phyloP scores from a whole-genome alignment of 2,797 vertebrate genomes.

The Mallotus villosus region DNA sequence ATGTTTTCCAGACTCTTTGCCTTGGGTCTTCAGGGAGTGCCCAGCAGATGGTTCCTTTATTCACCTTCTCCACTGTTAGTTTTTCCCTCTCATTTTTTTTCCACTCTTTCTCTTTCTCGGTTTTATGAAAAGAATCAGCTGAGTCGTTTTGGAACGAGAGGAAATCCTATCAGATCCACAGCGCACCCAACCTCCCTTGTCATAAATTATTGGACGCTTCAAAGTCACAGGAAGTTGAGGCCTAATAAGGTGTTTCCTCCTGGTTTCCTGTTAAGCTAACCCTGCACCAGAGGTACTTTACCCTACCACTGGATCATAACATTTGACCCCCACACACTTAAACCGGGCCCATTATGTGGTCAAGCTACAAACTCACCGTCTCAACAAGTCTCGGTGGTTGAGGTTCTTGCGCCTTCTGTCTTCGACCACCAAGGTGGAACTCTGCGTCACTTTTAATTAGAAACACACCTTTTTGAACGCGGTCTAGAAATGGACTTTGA shows the following conservation, averaged over 20 bases:
- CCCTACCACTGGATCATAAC: constrained; percentile 48
- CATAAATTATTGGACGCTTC: constrained; percentile 76
- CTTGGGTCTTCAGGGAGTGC: constrained; percentile 66
- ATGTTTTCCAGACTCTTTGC: constrained; percentile 86
- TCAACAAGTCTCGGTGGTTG: neutral
- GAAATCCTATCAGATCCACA: constrained; percentile 81
- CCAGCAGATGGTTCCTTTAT: constrained; percentile 78
- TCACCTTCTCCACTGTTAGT: constrained; percentile 68
- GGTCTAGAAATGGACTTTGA: neutral
- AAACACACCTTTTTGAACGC: neutral
- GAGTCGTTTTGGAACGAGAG: constrained; percentile 58
- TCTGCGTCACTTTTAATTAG: neutral
- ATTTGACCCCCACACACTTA: constrained; percentile 46
- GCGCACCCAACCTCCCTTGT: constrained; percentile 65
- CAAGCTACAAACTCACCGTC: constrained; percentile 43
- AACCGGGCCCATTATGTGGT: constrained; percentile 46
- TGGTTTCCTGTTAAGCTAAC: constrained; percentile 74
- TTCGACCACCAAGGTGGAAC: neutral
- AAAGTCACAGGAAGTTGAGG: constrained; percentile 77
- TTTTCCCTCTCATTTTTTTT: constrained; percentile 31
- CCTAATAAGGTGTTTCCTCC: constrained; percentile 79
- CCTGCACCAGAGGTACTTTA: constrained; percentile 59
- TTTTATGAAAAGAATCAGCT: constrained; percentile 65
- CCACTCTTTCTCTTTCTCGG: constrained; percentile 42
- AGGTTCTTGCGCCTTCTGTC: neutral